Base-by-base conservation (phyloP, 2,888 invertebrate genomes). In the Cenopis cana region DNA sequence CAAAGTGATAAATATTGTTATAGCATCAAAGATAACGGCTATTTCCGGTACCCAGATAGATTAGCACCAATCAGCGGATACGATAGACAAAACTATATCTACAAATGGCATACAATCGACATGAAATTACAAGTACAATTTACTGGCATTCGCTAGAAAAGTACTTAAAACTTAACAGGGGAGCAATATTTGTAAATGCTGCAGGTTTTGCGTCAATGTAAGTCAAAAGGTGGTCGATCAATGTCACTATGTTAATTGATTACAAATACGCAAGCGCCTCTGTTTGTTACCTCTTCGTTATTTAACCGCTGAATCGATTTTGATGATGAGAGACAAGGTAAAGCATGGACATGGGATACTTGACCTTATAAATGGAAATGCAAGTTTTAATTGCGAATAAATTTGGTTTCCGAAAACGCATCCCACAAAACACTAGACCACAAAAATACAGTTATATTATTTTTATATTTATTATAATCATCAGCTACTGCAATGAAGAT, bases 11-110 rank as follows among this genome's bases (percentile, higher is more conserved):
- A 46, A 36, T 61, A 41, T 36, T 20, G 33, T 20, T 33, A 54
- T 17, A 41, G 38, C 17, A 29, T 38, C 36, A 80, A 81, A 74
- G 84, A 80, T 83, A 82, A 84, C 74, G 75, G 36, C 69, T 62
- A 76, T 83, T 85, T 90, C 90, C 90, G 89, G 87, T 80, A 82
- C 84, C 82, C 78, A 82, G 79, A 82, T 85, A 89, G 88, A 90
- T 90, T 84, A 89, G 79, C 82, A 79, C 82, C 84, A 82, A 85
- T 86, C 81, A 74, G 80, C 85, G 87, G 87, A 88, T 82, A 83
- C 82, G 80, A 77, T 79, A 77, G 78, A 79, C 75, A 78, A 80
- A 46, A 80, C 74, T 46, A 78, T 65, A 55, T 65, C 55, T 65
- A 65, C 64, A 38, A 64, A 64, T 64, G 52, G 59, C 59, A 46